A percentile compares a stretch with the other conserved stretches of the same genome.
Evolutionary conservation across 2,113 vertebrate genomes (phyloP).

Genomic region (Pluvialis apricaria): DNA sequence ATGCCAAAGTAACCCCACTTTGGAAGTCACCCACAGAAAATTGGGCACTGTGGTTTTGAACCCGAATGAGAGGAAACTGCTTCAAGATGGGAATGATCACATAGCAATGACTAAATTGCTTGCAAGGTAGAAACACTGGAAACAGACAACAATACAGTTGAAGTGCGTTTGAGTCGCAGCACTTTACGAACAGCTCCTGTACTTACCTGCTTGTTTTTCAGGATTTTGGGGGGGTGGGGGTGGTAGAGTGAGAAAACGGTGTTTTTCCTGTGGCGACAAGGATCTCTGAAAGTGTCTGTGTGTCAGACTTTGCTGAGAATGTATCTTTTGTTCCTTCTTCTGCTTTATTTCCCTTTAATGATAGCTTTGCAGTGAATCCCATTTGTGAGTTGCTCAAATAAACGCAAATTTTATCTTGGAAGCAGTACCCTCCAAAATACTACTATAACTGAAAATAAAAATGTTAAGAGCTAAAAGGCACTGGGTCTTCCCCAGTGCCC

Average conservation of each 20-base stretch:
- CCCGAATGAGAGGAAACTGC: neutral
- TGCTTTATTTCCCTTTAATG: constrained; percentile 60
- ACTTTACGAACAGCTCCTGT: neutral
- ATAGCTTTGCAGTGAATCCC: constrained; percentile 34
- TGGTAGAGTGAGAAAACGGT: neutral
- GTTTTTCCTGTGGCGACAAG: neutral
- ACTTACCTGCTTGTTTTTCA: neutral
- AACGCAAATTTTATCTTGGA: constrained; percentile 51
- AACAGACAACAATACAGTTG: neutral
- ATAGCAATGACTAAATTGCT: neutral
- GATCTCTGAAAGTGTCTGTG: constrained; percentile 2
- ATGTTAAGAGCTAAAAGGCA: neutral
- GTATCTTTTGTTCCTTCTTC: constrained; percentile 36
- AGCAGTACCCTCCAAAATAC: constrained; percentile 27
- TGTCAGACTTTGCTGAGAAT: constrained; percentile 31
- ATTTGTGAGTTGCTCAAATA: constrained; percentile 26
- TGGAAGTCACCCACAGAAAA: neutral
- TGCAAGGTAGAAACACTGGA: neutral
- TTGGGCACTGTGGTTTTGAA: neutral
- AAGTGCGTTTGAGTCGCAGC: neutral
- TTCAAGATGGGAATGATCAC: neutral
- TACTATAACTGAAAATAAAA: constrained; percentile 16
- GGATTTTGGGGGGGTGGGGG: neutral
- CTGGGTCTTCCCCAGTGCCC: neutral
- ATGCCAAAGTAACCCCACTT: neutral